Base-by-base conservation (phyloP, 64 coral and sea anemone species). In the Montipora efflorescens region DNA sequence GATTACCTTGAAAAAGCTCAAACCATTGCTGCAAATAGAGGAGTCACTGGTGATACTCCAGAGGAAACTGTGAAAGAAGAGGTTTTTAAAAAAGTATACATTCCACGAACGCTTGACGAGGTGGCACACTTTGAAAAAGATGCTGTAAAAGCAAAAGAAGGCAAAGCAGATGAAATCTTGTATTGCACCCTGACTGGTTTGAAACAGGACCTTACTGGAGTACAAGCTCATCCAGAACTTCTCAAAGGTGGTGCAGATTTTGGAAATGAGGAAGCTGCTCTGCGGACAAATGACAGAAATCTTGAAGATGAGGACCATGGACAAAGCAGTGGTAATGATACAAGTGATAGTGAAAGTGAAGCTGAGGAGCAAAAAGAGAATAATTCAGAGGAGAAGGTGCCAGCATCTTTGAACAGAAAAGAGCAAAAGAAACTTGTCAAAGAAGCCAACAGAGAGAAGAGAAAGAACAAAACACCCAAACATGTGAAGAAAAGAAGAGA, bases 1-100 rank as follows among this genome's bases (percentile, higher is more conserved):
- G 80, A 96, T 55, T 99, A 99, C 74, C 93, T 99, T 11, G 90
- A 96, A 16, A 96, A 94, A 51, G 98, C 98, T 44, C 98, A 99
- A 68, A 73, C 66, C 10, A 96, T 99, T 72, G 95, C 95, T 4
- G 67, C 92, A 36, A 92, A 84, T 76, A 92, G 98, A 8, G 69
- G 62, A 15, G 78, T 92, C 9, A 12, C 75, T 8, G 52, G 43
- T 59, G 80, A 94, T 14, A 80, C 83, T 47, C 79, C 90, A 25
- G 92, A 50, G 50, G 79, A 99, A 52, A 72, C 80, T 49, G 90
- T 99, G 11, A 80, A 99, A 81, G 95, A 96, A 47, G 98, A 96
- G 73, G 98, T 99, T 5, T 99, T 99, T 72, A 99, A 94, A 79
- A 79, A 90, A 81, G 87, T 87, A 13, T 94, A 94, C 89, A 94